These are phyloP conservation scores for Macrosteles quadrilineatus DNA, from an alignment of 1,140 invertebrate species.

Conservation along the genomic window DNA sequence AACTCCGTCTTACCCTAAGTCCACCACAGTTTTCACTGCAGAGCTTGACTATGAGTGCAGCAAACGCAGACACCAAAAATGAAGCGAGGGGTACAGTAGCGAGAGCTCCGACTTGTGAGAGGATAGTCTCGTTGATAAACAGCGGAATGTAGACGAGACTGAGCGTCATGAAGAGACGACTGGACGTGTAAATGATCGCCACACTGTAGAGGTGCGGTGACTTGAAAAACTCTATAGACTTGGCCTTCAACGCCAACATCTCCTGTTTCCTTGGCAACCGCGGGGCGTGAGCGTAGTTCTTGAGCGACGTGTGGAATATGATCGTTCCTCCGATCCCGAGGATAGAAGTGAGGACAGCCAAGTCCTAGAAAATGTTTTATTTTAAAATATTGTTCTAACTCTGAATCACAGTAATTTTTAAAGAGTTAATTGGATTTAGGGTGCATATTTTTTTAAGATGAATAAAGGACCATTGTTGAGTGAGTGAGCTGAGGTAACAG, in stretches of 20 bases:
- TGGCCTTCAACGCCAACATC: background rate
- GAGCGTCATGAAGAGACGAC: slow-evolving; percentile 79
- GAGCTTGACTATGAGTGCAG: slow-evolving; percentile 73
- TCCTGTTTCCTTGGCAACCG: background rate
- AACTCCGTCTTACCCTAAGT: too few species aligned
- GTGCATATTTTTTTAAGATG: too few species aligned
- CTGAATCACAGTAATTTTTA: too few species aligned
- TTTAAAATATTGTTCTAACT: background rate
- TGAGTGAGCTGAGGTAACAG: too few species aligned
- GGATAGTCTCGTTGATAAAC: slow-evolving; percentile 76
- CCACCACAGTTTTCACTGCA: slow-evolving; percentile 10
- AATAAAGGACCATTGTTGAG: too few species aligned
- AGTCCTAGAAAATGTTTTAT: slow-evolving; percentile 52
- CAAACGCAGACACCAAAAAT: slow-evolving; percentile 80
- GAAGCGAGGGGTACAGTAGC: slow-evolving; percentile 86
- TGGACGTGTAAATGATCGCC: slow-evolving; percentile 72
- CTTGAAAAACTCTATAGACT: background rate
- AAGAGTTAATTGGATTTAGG: too few species aligned
- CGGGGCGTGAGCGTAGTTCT: slow-evolving; percentile 27
- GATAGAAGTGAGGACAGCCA: slow-evolving; percentile 57
- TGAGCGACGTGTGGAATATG: slow-evolving; percentile 59
- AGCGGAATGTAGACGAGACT: slow-evolving; percentile 85
- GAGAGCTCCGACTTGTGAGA: slow-evolving; percentile 64
- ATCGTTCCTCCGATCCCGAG: slow-evolving; percentile 59
- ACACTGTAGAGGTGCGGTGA: slow-evolving; percentile 39